phyloP scores from a whole-genome alignment of 1,140 invertebrate species.

The Atta texana region DNA sequence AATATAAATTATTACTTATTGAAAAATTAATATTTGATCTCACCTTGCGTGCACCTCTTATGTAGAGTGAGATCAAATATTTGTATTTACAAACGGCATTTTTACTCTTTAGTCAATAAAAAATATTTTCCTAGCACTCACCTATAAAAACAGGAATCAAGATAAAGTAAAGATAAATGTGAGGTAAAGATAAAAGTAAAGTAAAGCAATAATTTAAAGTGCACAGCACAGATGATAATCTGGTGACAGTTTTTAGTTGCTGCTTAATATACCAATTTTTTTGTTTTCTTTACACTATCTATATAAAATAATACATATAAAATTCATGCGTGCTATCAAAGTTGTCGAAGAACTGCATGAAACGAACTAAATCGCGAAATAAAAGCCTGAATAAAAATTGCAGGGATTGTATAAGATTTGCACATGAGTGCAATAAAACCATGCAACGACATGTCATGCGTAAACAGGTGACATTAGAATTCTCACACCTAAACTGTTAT shows the following conservation, averaged over 20 bases:
- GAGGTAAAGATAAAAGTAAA: too few species aligned
- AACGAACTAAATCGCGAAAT: background rate
- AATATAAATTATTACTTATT: background rate
- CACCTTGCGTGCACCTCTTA: too few species aligned
- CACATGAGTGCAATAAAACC: background rate
- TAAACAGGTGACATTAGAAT: slow-evolving; percentile 22
- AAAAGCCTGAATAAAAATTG: background rate
- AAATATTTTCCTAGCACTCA: too few species aligned
- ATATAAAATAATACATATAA: background rate
- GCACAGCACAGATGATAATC: background rate
- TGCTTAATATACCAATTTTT: background rate
- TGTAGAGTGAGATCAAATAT: too few species aligned
- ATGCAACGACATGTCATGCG: slow-evolving; percentile 21
- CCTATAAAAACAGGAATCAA: too few species aligned
- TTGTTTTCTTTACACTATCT: background rate
- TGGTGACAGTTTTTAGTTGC: background rate
- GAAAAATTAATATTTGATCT: background rate
- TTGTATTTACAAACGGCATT: too few species aligned
- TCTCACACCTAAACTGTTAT: slow-evolving; percentile 40
- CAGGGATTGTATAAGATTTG: background rate
- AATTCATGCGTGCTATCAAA: background rate
- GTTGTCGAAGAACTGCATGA: background rate
- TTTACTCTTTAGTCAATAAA: too few species aligned
- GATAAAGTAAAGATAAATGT: too few species aligned
- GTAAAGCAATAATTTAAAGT: too few species aligned